phyloP scores from a whole-genome alignment of 1,140 invertebrate species.

The Physella acuta region DNA sequence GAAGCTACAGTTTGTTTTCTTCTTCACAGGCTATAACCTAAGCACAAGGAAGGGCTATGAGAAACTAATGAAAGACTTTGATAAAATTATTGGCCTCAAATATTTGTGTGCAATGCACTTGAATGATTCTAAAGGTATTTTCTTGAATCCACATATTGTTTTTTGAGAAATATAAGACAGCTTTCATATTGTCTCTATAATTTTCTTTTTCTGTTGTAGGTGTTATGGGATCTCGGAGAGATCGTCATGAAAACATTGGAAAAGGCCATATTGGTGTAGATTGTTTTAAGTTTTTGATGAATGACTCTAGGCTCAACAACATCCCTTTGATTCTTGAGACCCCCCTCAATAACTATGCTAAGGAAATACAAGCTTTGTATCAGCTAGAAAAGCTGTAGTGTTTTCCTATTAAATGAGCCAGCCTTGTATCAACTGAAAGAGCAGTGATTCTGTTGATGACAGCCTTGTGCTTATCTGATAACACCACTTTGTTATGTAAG shows the following conservation, averaged over 20 bases:
- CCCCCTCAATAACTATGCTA: conserved; percentile 51
- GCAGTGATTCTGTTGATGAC: no score
- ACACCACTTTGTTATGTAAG: no score
- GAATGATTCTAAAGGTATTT: conserved; percentile 64
- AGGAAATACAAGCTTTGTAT: conserved; percentile 40
- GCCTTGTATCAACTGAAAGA: no score
- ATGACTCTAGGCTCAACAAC: conserved; percentile 58
- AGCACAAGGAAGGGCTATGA: conserved; percentile 57
- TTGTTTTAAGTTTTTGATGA: conserved; percentile 61
- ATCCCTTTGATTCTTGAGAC: conserved; percentile 65
- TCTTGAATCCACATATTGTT: neutral
- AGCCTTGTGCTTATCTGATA: no score
- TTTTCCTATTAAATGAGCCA: no score
- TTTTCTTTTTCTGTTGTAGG: neutral
- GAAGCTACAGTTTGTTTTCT: no score
- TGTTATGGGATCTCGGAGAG: conserved; percentile 34
- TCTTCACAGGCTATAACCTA: conserved; percentile 61
- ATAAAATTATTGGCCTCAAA: conserved; percentile 60
- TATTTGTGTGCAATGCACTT: conserved; percentile 64
- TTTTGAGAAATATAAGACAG: neutral
- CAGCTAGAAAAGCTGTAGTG: conserved; percentile 7
- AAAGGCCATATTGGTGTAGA: conserved; percentile 61
- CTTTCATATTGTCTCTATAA: neutral
- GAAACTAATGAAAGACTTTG: conserved; percentile 61
- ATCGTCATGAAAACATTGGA: conserved; percentile 65